Base-by-base conservation (phyloP, 2,797 vertebrate species). In the Anguilla megastoma region DNA sequence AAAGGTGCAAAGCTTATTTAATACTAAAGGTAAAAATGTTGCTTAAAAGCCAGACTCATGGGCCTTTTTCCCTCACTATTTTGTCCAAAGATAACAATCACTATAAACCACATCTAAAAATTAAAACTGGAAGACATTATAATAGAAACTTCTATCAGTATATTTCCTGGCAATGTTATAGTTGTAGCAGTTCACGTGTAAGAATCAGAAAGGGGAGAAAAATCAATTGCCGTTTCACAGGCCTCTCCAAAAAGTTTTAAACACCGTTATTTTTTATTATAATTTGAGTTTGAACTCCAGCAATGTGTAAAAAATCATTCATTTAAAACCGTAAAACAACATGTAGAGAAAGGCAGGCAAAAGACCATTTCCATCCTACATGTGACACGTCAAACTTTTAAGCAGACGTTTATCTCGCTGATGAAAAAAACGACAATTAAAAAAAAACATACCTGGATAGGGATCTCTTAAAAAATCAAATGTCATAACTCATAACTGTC, bases 31-130 rank as follows among this genome's bases (percentile, higher is more conserved):
- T 50, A 82, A 50, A 48, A 24, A 82, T 50, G 41, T 82, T 82
- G 21, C 79, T 50, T 24, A 48, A 50, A 48, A 82, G 45, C 79
- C 79, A 48, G 16, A 50, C 18, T 79, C 74, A 79, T 21, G 16
- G 36, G 74, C 36, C 36, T 18, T 27, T 71, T 33, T 33, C 69
- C 27, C 69, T 71, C 60, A 66, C 69, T 12, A 36, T 30, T 30
- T 36, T 74, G 63, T 45, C 7, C 16, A 41, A 79, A 30, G 27
- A 79, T 79, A 18, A 21, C 74, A 50, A n/a, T 82, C 45, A 82
- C 45, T 50, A n/a, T n/a, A n/a, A 82, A 82, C 50, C 79, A 82
- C 41, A 82, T 82, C 27, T 50, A n/a, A 82, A 45, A 79, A 48
- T 50, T 0, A 24, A 50, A 50, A 71, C 14, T 50, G 41, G 79